Percentiles rank a stretch among this genome's conserved stretches.
Evolutionary conservation across 2,113 vertebrate species (phyloP).

Genomic region (Dipodomys ordii): DNA sequence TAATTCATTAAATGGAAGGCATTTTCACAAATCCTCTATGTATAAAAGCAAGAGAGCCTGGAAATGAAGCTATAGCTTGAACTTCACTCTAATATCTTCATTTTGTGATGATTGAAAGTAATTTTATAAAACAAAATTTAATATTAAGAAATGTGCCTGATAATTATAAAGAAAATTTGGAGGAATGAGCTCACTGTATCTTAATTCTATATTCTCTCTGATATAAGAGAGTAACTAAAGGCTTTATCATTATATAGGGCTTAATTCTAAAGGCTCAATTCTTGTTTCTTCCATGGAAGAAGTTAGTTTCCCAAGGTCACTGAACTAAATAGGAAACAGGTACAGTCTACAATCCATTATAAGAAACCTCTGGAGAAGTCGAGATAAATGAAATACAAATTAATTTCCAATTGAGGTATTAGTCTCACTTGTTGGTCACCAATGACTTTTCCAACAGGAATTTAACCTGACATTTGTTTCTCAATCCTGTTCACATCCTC

Average conservation of each 20-base stretch:
- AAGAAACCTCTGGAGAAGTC: not conserved
- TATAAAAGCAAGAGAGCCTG: not conserved
- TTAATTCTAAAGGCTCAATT: not conserved
- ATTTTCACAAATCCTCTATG: not conserved
- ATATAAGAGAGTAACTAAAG: not conserved
- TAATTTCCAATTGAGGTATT: conserved; percentile 5
- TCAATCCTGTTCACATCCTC: not conserved
- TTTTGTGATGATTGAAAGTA: too few species aligned
- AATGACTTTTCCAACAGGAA: conserved; percentile 10
- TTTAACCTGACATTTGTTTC: conserved; percentile 36
- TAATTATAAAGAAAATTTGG: not conserved
- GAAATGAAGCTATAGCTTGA: not conserved
- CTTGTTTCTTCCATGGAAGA: too few species aligned
- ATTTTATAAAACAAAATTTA: not conserved
- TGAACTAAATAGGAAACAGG: conserved; percentile 25
- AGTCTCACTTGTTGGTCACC: not conserved
- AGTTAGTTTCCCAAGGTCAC: conserved; percentile 19
- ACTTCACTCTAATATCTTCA: not conserved
- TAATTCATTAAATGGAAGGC: not conserved
- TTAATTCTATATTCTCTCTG: conserved; percentile 1
- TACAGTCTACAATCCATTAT: not conserved
- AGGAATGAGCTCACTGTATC: not conserved
- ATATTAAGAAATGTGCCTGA: not conserved
- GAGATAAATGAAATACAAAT: conserved; percentile 33
- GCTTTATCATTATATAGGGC: not conserved